These are phyloP conservation scores for Oscheius sp. DNA, from an alignment of 2,888 invertebrate species.

Conservation along the genomic window DNA sequence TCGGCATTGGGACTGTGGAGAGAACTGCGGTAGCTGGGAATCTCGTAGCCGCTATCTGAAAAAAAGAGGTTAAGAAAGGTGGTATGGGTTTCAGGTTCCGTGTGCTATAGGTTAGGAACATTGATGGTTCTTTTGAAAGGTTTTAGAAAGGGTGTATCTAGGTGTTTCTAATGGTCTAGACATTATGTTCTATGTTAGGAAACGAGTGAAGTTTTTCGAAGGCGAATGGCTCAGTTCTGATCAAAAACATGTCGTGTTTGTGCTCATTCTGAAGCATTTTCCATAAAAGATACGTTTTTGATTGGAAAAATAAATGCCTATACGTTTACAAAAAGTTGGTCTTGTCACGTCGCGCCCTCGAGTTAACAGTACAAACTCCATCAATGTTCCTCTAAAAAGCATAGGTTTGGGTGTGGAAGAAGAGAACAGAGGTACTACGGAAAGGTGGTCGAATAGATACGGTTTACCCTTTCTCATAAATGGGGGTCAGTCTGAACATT, in stretches of 20 bases:
- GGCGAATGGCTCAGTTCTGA: no score
- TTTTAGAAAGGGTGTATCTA: neutral
- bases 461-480: neutral
- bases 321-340: no score
- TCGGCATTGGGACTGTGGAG: slow-evolving; percentile 14
- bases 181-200: neutral
- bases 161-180: no score
- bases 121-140: neutral
- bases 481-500: neutral
- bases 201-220: no score
- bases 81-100: neutral
- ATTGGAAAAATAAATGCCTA: no score
- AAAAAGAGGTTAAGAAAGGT: neutral
- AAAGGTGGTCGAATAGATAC: neutral
- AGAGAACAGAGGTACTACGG: neutral
- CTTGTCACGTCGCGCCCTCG: no score
- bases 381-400: neutral
- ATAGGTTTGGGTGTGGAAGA: neutral
- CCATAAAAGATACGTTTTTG: no score
- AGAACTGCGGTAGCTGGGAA: slow-evolving; percentile 27
- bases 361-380: neutral
- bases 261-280: no score
- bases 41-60: slow-evolving; percentile 32
- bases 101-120: slow-evolving; percentile 7
- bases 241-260: no score